These are phyloP conservation scores for Acrossocheilus wenchowensis DNA, from an alignment of 2,797 vertebrate species.

Conservation along the genomic window DNA sequence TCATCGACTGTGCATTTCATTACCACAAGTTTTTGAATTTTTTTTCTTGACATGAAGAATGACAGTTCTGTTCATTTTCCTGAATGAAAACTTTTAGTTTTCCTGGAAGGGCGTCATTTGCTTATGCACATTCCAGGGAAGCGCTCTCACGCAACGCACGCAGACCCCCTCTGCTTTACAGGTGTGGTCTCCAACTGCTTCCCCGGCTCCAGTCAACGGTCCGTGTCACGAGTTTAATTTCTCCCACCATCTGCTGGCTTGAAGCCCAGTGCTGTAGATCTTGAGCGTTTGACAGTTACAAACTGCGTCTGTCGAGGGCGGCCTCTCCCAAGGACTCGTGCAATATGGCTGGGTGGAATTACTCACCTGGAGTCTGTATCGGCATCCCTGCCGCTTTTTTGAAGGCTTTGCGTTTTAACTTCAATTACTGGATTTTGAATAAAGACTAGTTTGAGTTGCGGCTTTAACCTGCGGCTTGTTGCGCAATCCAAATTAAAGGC, in stretches of 20 bases:
- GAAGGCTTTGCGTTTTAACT: conserved; percentile 63
- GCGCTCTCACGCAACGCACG: conserved; percentile 28
- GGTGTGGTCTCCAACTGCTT: conserved; percentile 69
- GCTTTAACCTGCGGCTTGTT: conserved; percentile 14
- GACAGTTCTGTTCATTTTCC: conserved; percentile 9
- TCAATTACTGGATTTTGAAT: background rate
- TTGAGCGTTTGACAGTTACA: conserved; percentile 79
- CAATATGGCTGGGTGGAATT: conserved; percentile 74
- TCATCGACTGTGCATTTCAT: conserved; percentile 21
- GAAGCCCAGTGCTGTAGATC: conserved; percentile 75
- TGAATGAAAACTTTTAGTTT: conserved; percentile 31
- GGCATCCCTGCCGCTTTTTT: conserved; percentile 55
- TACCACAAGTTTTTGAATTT: background rate
- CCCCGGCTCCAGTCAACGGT: conserved; percentile 67
- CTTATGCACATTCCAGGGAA: conserved; percentile 31
- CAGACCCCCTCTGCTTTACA: conserved; percentile 62
- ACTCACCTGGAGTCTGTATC: conserved; percentile 69
- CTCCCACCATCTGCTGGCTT: conserved; percentile 82
- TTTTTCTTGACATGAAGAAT: background rate
- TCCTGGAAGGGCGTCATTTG: conserved; percentile 53
- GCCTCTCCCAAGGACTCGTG: conserved; percentile 78
- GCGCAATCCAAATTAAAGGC: background rate
- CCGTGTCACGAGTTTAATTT: conserved; percentile 80
- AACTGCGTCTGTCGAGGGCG: conserved; percentile 78
- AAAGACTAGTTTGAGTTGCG: conserved; percentile 22